Base-by-base conservation (phyloP, 2,797 vertebrate species). In the Iguana delicatissima region DNA sequence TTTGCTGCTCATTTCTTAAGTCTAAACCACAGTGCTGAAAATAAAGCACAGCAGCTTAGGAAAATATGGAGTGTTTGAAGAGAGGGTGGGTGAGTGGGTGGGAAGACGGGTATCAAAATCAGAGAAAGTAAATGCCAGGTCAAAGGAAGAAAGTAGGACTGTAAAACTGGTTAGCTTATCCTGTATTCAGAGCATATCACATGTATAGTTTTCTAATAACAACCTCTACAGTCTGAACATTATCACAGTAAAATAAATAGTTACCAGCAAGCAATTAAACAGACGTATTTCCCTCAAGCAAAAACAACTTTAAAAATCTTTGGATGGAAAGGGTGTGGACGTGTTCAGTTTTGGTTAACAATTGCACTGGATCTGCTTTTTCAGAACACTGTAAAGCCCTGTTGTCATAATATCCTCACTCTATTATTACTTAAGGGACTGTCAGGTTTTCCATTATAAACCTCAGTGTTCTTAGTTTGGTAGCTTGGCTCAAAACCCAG, bases 371-470 rank as follows among this genome's bases (percentile, higher is more conserved):
- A 6, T 79, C 95, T 95, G 93, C 92, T 95, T 96, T 95, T 96
- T 94, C 94, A 94, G 93, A 93, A 91, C 94, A 93, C 95, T 94
- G 96, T 93, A 90, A 95, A 95, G 91, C 96, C 93, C 94, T 95
- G 94, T 94, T 96, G 92, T 86, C 96, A 93, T 82, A 95, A 91
- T 86, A 77, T 0, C 79, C 92, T 93, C 95, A 90, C 14, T 57
- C 95, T 91, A 89, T 92, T 94, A 73, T 92, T 69, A 93, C 72
- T 96, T 96, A 67, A 94, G 94, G 92, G 93, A 67, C 74, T 96
- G 94, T 95, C 92, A 95, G 90, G 90, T 96, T 96, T 97, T 96
- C 96, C 95, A 93, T 85, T 94, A 96, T 96, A 95, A 96, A 95
- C 94, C 92, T 35, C 69, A 81, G 50, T 95, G 92, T 91, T 96